Evolutionary conservation across 2,888 invertebrate species (phyloP).

Genomic region (Ennomos erosarius): DNA sequence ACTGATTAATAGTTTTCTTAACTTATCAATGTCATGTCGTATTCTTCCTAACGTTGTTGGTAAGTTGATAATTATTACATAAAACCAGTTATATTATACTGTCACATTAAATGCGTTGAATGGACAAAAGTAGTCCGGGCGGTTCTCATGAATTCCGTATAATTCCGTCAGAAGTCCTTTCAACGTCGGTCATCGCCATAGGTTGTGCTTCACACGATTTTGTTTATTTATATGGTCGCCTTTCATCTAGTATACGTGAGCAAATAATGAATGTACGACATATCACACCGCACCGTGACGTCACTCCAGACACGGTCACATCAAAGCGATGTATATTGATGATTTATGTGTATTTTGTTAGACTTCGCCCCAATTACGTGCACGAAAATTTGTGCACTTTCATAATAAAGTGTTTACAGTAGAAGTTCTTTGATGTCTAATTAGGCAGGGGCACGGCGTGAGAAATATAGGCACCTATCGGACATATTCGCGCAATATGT

Average conservation of each 20-base stretch:
- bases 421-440: slow-evolving; percentile 78
- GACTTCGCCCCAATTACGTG: slow-evolving; percentile 76
- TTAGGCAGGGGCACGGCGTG: slow-evolving; percentile 61
- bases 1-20: no score
- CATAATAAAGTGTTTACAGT: slow-evolving; percentile 74
- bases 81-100: slow-evolving; percentile 16
- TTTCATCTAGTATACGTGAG: slow-evolving; percentile 83
- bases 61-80: slow-evolving; percentile 7
- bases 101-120: slow-evolving; percentile 20
- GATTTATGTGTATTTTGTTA: slow-evolving; percentile 81
- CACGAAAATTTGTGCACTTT: slow-evolving; percentile 76
- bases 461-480: slow-evolving; percentile 52
- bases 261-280: slow-evolving; percentile 82
- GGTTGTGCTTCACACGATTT: slow-evolving; percentile 69
- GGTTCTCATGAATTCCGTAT: slow-evolving; percentile 70
- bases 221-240: slow-evolving; percentile 81
- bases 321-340: slow-evolving; percentile 73
- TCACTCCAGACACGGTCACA: slow-evolving; percentile 79
- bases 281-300: slow-evolving; percentile 71
- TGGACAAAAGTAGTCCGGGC: slow-evolving; percentile 25
- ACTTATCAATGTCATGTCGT: no score
- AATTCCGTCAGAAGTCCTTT: slow-evolving; percentile 70
- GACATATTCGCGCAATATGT: slow-evolving; percentile 51
- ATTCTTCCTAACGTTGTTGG: slow-evolving; percentile 8
- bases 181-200: slow-evolving; percentile 64